A percentile compares a stretch with the other conserved stretches of the same genome.
Conservation (phyloP, 2,797 vertebrate genomes). For the Chromis chromis region DNA sequence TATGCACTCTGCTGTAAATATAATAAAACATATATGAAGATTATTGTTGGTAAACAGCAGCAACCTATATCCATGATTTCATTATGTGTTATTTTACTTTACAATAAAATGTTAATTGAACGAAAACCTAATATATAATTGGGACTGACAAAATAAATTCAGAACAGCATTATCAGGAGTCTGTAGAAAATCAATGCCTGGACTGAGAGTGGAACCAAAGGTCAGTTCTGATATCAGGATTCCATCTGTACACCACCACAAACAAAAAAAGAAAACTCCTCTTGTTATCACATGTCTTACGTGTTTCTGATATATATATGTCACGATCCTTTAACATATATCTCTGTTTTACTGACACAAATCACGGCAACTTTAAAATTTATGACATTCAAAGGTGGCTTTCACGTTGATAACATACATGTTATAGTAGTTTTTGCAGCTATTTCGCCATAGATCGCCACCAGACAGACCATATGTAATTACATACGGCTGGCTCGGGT, state of each 20-base stretch:
- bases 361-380: slow-evolving; percentile 15
- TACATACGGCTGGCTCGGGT: slow-evolving; percentile 24
- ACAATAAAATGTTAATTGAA: background rate
- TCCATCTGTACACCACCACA: background rate
- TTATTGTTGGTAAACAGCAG: background rate
- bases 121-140: background rate
- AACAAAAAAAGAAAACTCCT: background rate
- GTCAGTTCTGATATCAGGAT: slow-evolving; percentile 13
- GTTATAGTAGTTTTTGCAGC: background rate
- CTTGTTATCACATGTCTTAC: slow-evolving; percentile 13
- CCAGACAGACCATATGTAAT: background rate
- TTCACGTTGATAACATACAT: slow-evolving; percentile 18
- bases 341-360: slow-evolving; percentile 36
- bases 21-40: no score
- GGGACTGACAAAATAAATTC: background rate
- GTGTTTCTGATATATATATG: slow-evolving; percentile 19
- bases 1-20: no score
- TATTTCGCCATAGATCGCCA: slow-evolving; percentile 17
- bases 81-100: background rate
- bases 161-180: background rate
- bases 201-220: slow-evolving; percentile 14
- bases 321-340: slow-evolving; percentile 38
- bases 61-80: background rate
- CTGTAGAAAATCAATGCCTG: background rate
- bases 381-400: slow-evolving; percentile 38